These are phyloP conservation scores for Copsychus sechellarum DNA, from an alignment of 2,113 vertebrate species.

Conservation along the genomic window DNA sequence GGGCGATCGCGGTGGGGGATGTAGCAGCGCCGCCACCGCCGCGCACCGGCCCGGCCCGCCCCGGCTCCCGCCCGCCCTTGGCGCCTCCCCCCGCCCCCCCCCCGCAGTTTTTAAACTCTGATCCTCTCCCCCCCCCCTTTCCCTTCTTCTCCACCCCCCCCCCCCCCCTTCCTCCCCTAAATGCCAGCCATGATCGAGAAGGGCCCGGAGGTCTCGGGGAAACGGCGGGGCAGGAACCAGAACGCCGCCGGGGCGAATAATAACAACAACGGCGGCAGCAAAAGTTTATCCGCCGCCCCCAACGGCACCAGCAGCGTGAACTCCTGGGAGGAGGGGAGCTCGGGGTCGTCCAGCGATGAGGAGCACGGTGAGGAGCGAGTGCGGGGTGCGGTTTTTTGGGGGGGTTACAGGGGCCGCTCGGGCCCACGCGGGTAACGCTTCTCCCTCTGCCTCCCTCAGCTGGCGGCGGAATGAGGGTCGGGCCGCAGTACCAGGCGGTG, in stretches of 20 bases:
- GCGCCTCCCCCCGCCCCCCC: neutral
- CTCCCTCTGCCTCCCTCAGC: constrained; percentile 8
- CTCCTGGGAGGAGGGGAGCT: constrained; percentile 93
- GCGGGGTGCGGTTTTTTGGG: neutral
- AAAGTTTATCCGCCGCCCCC: constrained; percentile 83
- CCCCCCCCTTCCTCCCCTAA: neutral
- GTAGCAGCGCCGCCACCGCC: constrained; percentile 5
- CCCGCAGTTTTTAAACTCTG: neutral
- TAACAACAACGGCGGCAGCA: constrained; percentile 72
- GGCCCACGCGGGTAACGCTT: constrained; percentile 13
- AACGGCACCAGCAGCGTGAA: constrained; percentile 83
- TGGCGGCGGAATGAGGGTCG: constrained; percentile 92
- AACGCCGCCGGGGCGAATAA: constrained; percentile 52
- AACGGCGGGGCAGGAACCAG: constrained; percentile 83
- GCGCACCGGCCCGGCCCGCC: constrained; percentile 4
- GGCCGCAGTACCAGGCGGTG: constrained; percentile 87
- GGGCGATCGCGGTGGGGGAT: constrained; percentile 52
- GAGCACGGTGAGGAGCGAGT: constrained; percentile 84
- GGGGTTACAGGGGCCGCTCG: neutral
- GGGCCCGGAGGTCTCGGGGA: constrained; percentile 71
- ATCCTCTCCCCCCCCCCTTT: too few species aligned
- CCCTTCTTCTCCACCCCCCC: neutral
- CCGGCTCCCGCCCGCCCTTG: neutral
- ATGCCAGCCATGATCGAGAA: neutral
- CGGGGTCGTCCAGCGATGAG: constrained; percentile 90